Evolutionary conservation across 2,888 invertebrate species (phyloP).

Genomic region (Leptinotarsa peninsularis): DNA sequence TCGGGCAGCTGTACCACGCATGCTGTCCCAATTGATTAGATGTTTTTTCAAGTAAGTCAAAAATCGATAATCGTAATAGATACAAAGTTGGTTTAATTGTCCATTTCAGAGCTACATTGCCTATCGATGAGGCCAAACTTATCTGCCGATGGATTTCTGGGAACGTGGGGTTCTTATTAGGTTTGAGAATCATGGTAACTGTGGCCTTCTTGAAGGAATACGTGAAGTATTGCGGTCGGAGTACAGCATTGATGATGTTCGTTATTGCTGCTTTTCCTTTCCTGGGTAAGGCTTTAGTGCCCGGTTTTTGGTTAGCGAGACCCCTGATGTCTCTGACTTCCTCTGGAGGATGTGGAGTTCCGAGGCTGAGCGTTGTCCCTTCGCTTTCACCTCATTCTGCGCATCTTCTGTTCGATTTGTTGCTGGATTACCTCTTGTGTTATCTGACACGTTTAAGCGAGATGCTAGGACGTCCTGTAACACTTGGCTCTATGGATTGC

Average conservation of each 20-base stretch:
- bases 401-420: neutral
- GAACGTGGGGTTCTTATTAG: too few relatives aligned
- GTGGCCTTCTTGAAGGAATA: too few relatives aligned
- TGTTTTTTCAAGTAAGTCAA: too few relatives aligned
- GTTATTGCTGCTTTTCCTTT: neutral
- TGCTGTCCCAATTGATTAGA: too few relatives aligned
- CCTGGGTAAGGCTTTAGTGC: neutral
- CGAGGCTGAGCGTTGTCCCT: neutral
- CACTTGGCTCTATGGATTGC: neutral
- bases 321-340: neutral
- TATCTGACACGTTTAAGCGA: neutral
- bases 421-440: neutral
- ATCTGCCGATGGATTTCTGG: too few relatives aligned
- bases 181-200: too few relatives aligned
- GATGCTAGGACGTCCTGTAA: neutral
- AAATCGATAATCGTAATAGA: too few relatives aligned
- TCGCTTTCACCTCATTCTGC: neutral
- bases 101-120: too few relatives aligned
- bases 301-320: neutral
- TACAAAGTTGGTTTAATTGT: too few relatives aligned
- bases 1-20: too few relatives aligned
- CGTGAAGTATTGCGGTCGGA: too few relatives aligned
- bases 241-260: neutral
- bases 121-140: too few relatives aligned
- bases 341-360: neutral